Evolutionary conservation across 2,797 vertebrate species (phyloP).

Genomic region (Neosilurus mollespiculum): DNA sequence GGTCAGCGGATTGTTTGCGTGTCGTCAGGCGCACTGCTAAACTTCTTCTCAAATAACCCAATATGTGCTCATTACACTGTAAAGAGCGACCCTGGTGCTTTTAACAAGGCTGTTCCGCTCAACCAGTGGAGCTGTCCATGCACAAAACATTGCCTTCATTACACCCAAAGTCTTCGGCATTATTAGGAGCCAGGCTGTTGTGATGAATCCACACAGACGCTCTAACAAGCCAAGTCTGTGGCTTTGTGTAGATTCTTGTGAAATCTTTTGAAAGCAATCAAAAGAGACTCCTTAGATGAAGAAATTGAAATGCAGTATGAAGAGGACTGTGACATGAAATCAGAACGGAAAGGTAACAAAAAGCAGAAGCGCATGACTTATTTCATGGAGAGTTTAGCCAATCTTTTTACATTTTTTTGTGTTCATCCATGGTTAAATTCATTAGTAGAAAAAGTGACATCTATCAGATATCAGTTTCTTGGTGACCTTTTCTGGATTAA

Average conservation of each 20-base stretch:
- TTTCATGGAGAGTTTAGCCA: neutral
- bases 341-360: neutral
- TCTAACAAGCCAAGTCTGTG: constrained; percentile 21
- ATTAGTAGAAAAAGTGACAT: neutral
- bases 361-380: neutral
- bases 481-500: neutral
- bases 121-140: constrained; percentile 2
- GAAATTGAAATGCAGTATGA: neutral
- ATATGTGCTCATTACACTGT: constrained; percentile 51
- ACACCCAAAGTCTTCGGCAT: constrained; percentile 30
- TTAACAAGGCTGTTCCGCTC: constrained; percentile 53
- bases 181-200: constrained; percentile 2
- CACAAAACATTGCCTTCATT: constrained; percentile 34
- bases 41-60: constrained; percentile 2
- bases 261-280: constrained; percentile 10
- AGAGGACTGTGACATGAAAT: neutral
- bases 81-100: constrained; percentile 20
- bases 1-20: constrained; percentile 5
- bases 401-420: neutral
- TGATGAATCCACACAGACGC: neutral
- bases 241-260: neutral
- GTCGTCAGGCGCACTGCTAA: neutral
- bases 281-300: neutral
- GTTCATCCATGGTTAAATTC: neutral
- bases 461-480: neutral